A percentile compares a stretch with the other conserved stretches of the same genome.
phyloP scores from a whole-genome alignment of 92 coral and sea anemone species.

The Paragorgia papillata region DNA sequence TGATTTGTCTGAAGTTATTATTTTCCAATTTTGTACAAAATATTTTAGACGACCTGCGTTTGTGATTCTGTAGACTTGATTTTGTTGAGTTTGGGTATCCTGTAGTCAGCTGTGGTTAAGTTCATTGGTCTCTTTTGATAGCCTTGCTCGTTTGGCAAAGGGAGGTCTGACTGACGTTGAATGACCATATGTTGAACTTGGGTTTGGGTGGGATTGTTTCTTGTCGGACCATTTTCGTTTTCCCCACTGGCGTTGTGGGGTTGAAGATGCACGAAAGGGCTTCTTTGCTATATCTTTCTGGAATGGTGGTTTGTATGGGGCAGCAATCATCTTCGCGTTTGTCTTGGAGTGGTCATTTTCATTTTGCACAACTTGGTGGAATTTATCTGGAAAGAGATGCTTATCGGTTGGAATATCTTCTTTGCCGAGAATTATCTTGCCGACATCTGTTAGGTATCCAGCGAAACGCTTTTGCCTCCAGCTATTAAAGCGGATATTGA shows the following conservation, averaged over 20 bases:
- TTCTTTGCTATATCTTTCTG: not conserved
- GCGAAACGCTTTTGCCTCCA: slow-evolving; percentile 2
- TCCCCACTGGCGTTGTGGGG: not conserved
- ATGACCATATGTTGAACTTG: not conserved
- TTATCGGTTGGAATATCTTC: slow-evolving; percentile 41
- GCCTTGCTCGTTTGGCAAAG: no score
- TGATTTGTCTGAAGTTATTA: slow-evolving; percentile 1
- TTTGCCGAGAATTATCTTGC: slow-evolving; percentile 53
- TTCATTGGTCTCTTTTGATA: not conserved
- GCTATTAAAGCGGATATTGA: not conserved
- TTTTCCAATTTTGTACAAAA: not conserved
- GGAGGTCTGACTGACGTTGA: no score
- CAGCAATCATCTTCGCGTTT: slow-evolving; percentile 25
- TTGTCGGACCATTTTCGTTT: not conserved
- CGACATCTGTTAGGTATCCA: slow-evolving; percentile 55
- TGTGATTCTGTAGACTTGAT: not conserved
- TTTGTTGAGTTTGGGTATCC: not conserved
- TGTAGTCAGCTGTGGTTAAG: not conserved
- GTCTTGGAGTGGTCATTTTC: slow-evolving; percentile 33
- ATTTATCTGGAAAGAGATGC: slow-evolving; percentile 43
- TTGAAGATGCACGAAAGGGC: not conserved
- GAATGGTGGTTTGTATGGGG: slow-evolving; percentile 17
- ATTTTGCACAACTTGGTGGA: slow-evolving; percentile 24
- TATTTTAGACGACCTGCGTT: slow-evolving; percentile 7
- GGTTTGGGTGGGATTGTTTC: not conserved